phyloP scores from a whole-genome alignment of 64 coral and sea anemone genomes.

The Montipora foliosa region DNA sequence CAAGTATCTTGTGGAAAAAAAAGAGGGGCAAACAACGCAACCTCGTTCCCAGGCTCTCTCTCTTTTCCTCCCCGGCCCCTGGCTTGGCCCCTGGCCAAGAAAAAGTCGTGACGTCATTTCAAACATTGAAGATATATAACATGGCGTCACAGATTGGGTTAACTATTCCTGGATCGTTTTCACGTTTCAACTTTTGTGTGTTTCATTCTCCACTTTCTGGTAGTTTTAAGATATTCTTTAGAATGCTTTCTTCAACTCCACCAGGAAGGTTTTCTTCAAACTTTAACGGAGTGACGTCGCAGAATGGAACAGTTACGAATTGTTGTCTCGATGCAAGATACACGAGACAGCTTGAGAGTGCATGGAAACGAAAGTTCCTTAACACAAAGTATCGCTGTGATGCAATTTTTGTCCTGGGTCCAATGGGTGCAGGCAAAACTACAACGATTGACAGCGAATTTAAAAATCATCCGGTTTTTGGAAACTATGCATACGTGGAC shows the following conservation, averaged over 20 bases:
- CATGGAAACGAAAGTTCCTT: conserved; percentile 92
- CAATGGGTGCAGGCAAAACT: conserved; percentile 99
- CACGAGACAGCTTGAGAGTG: conserved; percentile 75
- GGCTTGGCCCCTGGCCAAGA: no score
- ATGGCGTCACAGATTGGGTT: conserved; percentile 13
- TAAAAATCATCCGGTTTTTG: conserved; percentile 77
- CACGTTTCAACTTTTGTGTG: not conserved
- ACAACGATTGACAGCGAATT: conserved; percentile 91
- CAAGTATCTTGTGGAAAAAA: no score
- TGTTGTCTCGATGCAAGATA: conserved; percentile 16
- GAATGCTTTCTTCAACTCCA: not conserved
- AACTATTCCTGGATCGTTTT: not conserved
- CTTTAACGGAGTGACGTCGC: conserved; percentile 4
- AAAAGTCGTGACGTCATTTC: conserved; percentile 15
- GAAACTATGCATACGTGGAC: conserved; percentile 94
- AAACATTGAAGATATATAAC: not conserved
- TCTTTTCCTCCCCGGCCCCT: no score
- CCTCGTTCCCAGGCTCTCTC: no score
- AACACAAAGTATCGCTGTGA: conserved; percentile 80
- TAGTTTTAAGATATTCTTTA: not conserved
- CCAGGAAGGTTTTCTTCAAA: not conserved
- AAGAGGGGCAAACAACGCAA: no score
- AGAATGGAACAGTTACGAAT: not conserved
- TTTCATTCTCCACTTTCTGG: not conserved
- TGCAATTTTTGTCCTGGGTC: conserved; percentile 95